Evolutionary conservation across 2,797 vertebrate genomes (phyloP).

Genomic region (Micrastur ruficollis): DNA sequence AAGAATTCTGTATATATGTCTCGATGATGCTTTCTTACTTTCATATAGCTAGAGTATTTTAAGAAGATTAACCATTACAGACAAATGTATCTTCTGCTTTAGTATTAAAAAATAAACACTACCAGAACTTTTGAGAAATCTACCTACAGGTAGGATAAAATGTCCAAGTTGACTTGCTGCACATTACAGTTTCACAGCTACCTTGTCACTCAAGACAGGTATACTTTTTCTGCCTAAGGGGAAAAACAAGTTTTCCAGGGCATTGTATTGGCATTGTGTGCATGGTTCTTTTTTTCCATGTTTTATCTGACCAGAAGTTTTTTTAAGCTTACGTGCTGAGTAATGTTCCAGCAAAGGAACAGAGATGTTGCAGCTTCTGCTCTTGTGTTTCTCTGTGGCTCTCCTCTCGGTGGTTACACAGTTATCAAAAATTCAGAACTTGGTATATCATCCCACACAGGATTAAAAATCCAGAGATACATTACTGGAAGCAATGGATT

Average conservation of each 20-base stretch:
- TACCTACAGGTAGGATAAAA: neutral
- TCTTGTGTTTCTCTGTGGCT: neutral
- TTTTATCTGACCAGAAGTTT: neutral
- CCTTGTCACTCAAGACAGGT: neutral
- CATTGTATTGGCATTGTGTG: neutral
- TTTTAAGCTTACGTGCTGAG: neutral
- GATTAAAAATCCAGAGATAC: neutral
- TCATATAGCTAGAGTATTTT: neutral
- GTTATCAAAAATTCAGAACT: neutral
- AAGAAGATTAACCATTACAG: neutral
- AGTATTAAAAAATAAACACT: neutral
- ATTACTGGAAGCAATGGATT: neutral
- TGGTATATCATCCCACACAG: neutral
- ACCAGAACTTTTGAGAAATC: neutral
- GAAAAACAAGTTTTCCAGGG: neutral
- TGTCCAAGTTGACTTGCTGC: neutral
- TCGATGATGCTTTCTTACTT: neutral
- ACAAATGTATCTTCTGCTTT: neutral
- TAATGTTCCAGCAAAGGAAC: neutral
- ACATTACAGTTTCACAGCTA: neutral
- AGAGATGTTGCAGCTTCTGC: neutral
- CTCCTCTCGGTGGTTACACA: neutral
- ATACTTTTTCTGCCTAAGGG: neutral
- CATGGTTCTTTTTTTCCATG: accelerated
- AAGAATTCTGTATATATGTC: neutral